These are phyloP conservation scores for Leucozona laternaria DNA, from an alignment of 2,888 invertebrate genomes.

Conservation along the genomic window DNA sequence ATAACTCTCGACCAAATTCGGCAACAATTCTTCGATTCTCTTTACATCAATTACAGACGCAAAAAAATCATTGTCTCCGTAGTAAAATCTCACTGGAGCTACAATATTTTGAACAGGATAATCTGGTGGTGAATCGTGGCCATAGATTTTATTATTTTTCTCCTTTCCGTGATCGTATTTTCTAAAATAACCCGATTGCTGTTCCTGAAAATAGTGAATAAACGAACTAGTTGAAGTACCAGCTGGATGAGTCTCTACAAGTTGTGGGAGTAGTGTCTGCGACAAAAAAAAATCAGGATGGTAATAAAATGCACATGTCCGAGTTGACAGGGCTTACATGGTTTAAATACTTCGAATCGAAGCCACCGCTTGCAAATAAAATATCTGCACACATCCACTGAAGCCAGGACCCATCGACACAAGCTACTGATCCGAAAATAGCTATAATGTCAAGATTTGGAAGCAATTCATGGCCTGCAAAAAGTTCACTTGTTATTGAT, in stretches of 20 bases:
- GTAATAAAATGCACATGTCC: too few relatives aligned
- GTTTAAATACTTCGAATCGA: slow-evolving; percentile 68
- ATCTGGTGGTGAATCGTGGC: slow-evolving; percentile 77
- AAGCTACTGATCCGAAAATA: background rate
- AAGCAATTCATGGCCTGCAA: background rate
- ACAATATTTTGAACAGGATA: slow-evolving; percentile 78
- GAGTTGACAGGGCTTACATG: slow-evolving; percentile 77
- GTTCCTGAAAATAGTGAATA: slow-evolving; percentile 79
- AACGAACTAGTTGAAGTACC: slow-evolving; percentile 79
- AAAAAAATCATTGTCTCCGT: slow-evolving; percentile 77
- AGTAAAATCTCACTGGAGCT: slow-evolving; percentile 77
- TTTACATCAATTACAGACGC: slow-evolving; percentile 77
- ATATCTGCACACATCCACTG: background rate
- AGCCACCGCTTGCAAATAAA: slow-evolving; percentile 69
- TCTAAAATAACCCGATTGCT: slow-evolving; percentile 78
- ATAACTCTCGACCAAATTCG: slow-evolving; percentile 84
- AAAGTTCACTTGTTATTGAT: slow-evolving; percentile 53
- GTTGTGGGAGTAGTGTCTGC: slow-evolving; percentile 78
- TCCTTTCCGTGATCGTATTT: slow-evolving; percentile 78
- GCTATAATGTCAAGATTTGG: background rate
- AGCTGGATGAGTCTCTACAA: slow-evolving; percentile 80
- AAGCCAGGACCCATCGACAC: background rate
- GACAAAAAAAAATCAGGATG: background rate
- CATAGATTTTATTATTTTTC: slow-evolving; percentile 77
- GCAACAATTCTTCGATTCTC: slow-evolving; percentile 82